A percentile compares a stretch with the other conserved stretches of the same genome.
Evolutionary conservation across 37 sponge, comb jelly and placozoan genomes (phyloP).

Genomic region (Trichoplax adhaerens): DNA sequence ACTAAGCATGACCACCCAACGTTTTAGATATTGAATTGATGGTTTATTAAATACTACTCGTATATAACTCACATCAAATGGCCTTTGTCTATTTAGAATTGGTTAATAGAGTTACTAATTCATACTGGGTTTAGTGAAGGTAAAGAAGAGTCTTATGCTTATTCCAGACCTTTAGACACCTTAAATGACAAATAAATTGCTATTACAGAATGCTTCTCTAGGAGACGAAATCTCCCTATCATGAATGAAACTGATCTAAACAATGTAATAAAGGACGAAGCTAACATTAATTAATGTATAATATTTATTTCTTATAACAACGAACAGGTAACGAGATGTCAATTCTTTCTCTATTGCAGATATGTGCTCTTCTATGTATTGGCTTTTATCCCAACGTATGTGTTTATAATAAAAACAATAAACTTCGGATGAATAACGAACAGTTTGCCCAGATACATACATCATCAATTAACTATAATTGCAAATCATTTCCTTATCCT

Average conservation of each 20-base stretch:
- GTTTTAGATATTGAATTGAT: no score
- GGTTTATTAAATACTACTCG: no score
- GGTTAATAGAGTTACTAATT: constrained; percentile 33
- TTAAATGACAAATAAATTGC: no score
- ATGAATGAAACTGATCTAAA: no score
- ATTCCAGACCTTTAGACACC: no score
- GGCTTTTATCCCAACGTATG: constrained; percentile 74
- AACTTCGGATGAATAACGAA: constrained; percentile 20
- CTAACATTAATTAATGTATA: background rate
- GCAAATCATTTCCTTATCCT: constrained; percentile 49
- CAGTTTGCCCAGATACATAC: constrained; percentile 66
- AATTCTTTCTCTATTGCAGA: constrained; percentile 10
- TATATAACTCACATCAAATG: no score
- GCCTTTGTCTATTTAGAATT: constrained; percentile 14
- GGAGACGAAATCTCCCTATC: no score
- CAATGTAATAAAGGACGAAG: background rate
- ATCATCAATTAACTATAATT: constrained; percentile 55
- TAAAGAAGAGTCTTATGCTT: background rate
- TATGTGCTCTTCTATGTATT: constrained; percentile 44
- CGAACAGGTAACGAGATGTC: constrained; percentile 5
- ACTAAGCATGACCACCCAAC: no score
- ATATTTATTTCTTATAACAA: constrained; percentile 11
- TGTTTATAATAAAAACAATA: constrained; percentile 47
- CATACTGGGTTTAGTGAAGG: constrained; percentile 46
- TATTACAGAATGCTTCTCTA: no score